These are phyloP conservation scores for Chironomus tepperi DNA, from an alignment of 1,140 invertebrate species.

Conservation along the genomic window DNA sequence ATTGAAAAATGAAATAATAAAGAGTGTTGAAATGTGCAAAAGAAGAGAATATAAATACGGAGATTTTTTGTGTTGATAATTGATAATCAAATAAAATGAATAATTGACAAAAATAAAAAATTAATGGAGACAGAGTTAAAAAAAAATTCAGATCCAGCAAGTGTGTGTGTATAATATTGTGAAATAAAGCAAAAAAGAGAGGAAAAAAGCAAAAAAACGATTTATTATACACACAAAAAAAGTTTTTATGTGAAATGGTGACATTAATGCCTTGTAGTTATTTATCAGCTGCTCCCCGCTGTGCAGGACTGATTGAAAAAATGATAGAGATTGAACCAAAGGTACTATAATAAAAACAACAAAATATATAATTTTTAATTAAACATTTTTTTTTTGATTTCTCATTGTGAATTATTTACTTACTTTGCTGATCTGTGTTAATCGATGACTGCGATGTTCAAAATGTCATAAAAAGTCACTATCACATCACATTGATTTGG, in stretches of 20 bases:
- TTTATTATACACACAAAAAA: slow-evolving; percentile 9
- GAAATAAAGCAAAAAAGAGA: not conserved
- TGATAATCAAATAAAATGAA: slow-evolving; percentile 14
- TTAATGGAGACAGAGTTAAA: slow-evolving; percentile 6
- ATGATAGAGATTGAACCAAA: slow-evolving; percentile 44
- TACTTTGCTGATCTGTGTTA: no score
- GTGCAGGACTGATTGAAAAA: slow-evolving; percentile 47
- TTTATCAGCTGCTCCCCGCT: slow-evolving; percentile 40
- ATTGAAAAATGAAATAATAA: not conserved
- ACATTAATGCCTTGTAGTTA: slow-evolving; percentile 49
- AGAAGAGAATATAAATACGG: not conserved
- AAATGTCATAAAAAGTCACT: no score
- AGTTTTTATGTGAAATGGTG: slow-evolving; percentile 39
- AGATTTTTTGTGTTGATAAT: slow-evolving; percentile 1
- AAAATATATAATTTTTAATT: no score
- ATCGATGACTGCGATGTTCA: no score
- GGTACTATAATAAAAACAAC: slow-evolving; percentile 35
- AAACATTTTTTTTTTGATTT: no score
- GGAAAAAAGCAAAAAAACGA: not conserved
- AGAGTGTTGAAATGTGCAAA: not conserved
- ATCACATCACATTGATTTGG: no score
- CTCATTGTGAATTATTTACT: no score
- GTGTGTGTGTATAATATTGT: not conserved
- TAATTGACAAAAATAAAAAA: not conserved
- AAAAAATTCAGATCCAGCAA: not conserved